Evolutionary conservation across 2,113 vertebrate genomes (phyloP).

Genomic region (Piprites chloris): DNA sequence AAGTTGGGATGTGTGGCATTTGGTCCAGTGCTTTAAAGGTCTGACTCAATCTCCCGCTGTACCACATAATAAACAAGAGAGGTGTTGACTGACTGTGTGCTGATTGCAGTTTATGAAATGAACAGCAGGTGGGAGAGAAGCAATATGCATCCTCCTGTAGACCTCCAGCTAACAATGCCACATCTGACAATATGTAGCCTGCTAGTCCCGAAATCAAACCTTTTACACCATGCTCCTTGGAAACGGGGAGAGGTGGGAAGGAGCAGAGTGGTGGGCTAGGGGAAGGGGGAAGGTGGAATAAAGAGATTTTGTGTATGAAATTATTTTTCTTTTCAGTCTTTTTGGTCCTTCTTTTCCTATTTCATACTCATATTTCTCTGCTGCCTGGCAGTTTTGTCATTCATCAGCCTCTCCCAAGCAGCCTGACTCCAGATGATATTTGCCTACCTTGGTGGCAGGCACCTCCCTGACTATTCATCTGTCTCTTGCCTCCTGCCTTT

Average conservation of each 20-base stretch:
- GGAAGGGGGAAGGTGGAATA: background rate
- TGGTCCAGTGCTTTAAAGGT: background rate
- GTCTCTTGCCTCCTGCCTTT: background rate
- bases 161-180: constrained; percentile 16
- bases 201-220: background rate
- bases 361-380: background rate
- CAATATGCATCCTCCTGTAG: constrained; percentile 36
- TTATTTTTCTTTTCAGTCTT: background rate
- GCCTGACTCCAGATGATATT: constrained; percentile 9
- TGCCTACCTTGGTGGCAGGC: constrained; percentile 38
- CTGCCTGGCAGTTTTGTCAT: background rate
- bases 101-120: constrained; percentile 62
- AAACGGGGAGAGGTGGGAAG: background rate
- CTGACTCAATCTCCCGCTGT: constrained; percentile 16
- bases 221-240: background rate
- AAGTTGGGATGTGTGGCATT: background rate
- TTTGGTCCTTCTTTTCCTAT: background rate
- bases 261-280: background rate
- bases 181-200: background rate
- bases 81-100: constrained; percentile 37
- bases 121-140: constrained; percentile 71
- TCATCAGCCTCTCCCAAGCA: background rate
- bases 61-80: constrained; percentile 37
- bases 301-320: background rate
- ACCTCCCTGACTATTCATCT: constrained; percentile 15